Evolutionary conservation across 2,113 vertebrate genomes (phyloP).

Genomic region (Notothenia coriiceps): DNA sequence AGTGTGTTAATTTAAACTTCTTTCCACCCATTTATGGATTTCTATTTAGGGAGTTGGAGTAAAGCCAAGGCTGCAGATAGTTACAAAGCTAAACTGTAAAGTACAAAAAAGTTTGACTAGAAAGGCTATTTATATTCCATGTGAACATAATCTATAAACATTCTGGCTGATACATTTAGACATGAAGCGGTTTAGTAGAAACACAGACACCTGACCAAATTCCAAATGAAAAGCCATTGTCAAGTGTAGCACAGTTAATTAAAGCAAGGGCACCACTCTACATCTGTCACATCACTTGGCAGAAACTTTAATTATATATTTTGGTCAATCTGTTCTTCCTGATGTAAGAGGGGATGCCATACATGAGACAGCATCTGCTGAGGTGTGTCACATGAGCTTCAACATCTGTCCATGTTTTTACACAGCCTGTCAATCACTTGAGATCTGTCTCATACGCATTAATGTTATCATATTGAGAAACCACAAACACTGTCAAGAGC

Average conservation of each 20-base stretch:
- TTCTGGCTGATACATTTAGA: slow-evolving; percentile 14
- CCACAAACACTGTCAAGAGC: slow-evolving; percentile 52
- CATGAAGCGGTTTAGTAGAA: slow-evolving; percentile 20
- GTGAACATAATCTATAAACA: slow-evolving; percentile 10
- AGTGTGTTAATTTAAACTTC: slow-evolving; percentile 1
- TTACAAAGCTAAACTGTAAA: slow-evolving; percentile 1
- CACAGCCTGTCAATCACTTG: slow-evolving; percentile 76
- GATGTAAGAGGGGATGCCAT: slow-evolving; percentile 80
- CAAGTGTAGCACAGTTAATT: slow-evolving; percentile 69
- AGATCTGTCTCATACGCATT: slow-evolving; percentile 55
- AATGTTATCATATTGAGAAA: slow-evolving; percentile 57
- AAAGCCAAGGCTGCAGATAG: slow-evolving; percentile 17
- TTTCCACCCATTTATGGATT: slow-evolving; percentile 8
- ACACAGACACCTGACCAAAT: slow-evolving; percentile 55
- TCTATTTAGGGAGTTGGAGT: not conserved
- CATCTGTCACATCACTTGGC: slow-evolving; percentile 83
- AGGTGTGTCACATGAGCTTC: slow-evolving; percentile 78
- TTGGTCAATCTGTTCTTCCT: slow-evolving; percentile 86
- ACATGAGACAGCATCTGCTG: slow-evolving; percentile 82
- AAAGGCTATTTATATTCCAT: slow-evolving; percentile 6
- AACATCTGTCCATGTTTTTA: slow-evolving; percentile 82
- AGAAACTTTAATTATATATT: slow-evolving; percentile 83
- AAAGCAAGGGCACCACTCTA: slow-evolving; percentile 75
- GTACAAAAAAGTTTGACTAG: not conserved
- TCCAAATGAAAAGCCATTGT: slow-evolving; percentile 67